Base-by-base conservation (phyloP, 2,888 invertebrate species). In the Eristalis tenax region DNA sequence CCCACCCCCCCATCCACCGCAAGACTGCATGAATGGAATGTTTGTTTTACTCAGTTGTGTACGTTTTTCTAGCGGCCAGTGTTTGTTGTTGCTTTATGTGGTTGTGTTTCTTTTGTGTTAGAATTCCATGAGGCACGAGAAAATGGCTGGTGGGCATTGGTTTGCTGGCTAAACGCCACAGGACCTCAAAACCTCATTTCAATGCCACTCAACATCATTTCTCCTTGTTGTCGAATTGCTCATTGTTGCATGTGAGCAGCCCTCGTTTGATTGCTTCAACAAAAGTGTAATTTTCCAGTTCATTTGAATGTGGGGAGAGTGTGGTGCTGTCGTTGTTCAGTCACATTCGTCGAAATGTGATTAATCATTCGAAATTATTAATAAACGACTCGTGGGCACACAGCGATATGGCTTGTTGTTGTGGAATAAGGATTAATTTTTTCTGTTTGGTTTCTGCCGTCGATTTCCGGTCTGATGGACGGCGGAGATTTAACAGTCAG, bases 121-220 rank as follows among this genome's bases (percentile, higher is more conserved):
- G 38, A 0, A 4, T 8, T 8, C 2, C 18, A 8, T 6, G 4
- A 26, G n/a, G 43, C n/a, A n/a, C 35, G 66, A n/a, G 32, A 4
- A 26, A 28, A 28, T 5, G 28, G 50, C 56, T 18, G n/a, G 38
- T 8, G 59, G 59, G 2, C 59, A 38, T 23, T 65, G 65, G 65
- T 66, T 57, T 43, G 59, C 26, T 71, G 61, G 66, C 68, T 79
- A 57, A 74, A 74, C 75, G 64, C 75, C 84, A 61, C 26, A 75
- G 65, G 69, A 70, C 73, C 79, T 74, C 74, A 83, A 78, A 70
- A 84, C 84, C 84, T 70, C 84, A 84, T 84, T 82, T 71, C 59
- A 70, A 66, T 80, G 50, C 65, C 70, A 84, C 65, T 75, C 80
- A 75, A 80, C 71, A 50, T 50, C 50, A 74, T 68, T 61, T 65